Percentiles rank a stretch among this genome's conserved stretches.
These are phyloP conservation scores for Pachyrhynchus sulphureomaculatus DNA, from an alignment of 1,140 invertebrate species.

Conservation along the genomic window DNA sequence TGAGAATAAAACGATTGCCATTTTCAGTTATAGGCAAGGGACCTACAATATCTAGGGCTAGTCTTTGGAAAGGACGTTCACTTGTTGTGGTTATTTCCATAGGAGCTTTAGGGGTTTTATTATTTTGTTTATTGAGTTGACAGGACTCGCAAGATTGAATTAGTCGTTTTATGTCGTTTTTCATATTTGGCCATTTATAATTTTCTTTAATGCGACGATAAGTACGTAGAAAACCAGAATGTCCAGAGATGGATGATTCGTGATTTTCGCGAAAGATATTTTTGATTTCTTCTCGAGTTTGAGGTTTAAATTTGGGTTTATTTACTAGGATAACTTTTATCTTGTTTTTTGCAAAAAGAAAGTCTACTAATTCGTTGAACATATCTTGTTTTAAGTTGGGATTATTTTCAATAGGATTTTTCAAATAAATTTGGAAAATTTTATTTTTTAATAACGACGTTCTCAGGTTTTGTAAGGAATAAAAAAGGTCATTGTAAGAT, in stretches of 20 bases:
- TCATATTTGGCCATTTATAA: constrained; percentile 50
- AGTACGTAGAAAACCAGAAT: constrained; percentile 39
- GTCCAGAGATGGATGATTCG: constrained; percentile 41
- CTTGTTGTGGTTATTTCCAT: too few relatives aligned
- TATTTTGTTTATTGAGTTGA: too few relatives aligned
- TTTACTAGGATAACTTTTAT: constrained; percentile 24
- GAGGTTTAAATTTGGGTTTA: constrained; percentile 9
- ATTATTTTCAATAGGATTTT: constrained; percentile 4
- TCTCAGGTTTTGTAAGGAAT: constrained; percentile 25
- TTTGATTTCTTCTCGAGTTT: constrained; percentile 38
- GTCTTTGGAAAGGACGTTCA: too few relatives aligned
- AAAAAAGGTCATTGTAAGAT: constrained; percentile 40
- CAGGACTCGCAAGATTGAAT: constrained; percentile 43
- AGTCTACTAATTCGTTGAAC: constrained; percentile 25
- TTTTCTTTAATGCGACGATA: constrained; percentile 43
- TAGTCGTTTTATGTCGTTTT: constrained; percentile 44
- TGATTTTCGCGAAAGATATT: constrained; percentile 47
- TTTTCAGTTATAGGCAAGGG: constrained; percentile 35
- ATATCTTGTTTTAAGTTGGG: constrained; percentile 30
- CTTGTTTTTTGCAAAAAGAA: constrained; percentile 18
- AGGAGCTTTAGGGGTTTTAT: too few relatives aligned
- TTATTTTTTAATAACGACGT: constrained; percentile 16
- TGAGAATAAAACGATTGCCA: constrained; percentile 36
- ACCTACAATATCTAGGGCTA: too few relatives aligned
- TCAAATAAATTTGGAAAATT: constrained; percentile 28